Percentiles rank a stretch among this genome's conserved stretches.
Evolutionary conservation across 2,888 invertebrate species (phyloP).

Genomic region (Notocelia uddmanniana): DNA sequence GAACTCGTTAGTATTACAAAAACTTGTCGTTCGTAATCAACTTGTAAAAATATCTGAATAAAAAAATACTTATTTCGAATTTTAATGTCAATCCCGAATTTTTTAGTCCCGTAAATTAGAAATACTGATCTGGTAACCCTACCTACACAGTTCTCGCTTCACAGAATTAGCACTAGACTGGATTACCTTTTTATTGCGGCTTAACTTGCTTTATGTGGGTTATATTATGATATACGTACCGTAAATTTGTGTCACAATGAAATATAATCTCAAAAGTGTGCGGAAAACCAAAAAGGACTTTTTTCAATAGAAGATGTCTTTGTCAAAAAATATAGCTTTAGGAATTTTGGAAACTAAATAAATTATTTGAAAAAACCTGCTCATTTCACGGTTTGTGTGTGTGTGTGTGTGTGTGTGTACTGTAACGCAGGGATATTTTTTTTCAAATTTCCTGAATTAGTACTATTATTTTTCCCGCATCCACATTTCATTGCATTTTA

Average conservation of each 20-base stretch:
- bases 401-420: too few species aligned
- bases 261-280: neutral
- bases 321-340: neutral
- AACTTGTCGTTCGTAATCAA: too few species aligned
- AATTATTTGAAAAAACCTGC: neutral
- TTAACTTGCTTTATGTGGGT: conserved; percentile 16
- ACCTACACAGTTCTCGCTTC: conserved; percentile 6
- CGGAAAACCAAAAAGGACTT: neutral
- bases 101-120: too few species aligned
- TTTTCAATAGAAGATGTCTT: neutral
- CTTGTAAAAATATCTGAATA: too few species aligned
- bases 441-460: too few species aligned
- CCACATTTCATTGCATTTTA: neutral
- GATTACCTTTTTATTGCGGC: conserved; percentile 30
- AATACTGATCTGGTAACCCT: too few species aligned
- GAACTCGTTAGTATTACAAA: too few species aligned
- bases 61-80: too few species aligned
- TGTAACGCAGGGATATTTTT: too few species aligned
- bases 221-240: neutral
- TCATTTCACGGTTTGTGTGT: too few species aligned
- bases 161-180: conserved; percentile 27
- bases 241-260: neutral
- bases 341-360: neutral
- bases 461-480: too few species aligned
- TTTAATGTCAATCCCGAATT: too few species aligned